These are phyloP conservation scores for Megalops atlanticus DNA, from an alignment of 2,113 vertebrate genomes.

Conservation along the genomic window DNA sequence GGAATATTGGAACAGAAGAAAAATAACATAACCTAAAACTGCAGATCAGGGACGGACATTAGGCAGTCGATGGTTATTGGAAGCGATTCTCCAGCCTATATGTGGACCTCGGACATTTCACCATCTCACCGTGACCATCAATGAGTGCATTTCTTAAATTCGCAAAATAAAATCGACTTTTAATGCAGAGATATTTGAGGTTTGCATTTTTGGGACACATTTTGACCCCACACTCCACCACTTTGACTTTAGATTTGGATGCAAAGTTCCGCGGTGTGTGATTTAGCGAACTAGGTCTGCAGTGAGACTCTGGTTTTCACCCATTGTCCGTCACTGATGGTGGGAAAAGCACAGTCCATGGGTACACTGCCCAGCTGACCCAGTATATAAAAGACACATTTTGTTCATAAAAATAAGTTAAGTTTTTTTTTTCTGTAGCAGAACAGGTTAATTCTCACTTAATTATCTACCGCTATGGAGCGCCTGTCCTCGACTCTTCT, in stretches of 20 bases:
- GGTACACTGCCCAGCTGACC: slow-evolving; percentile 59
- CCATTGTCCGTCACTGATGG: slow-evolving; percentile 60
- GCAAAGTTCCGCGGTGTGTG: not conserved
- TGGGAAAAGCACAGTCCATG: slow-evolving; percentile 47
- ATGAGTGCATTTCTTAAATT: not conserved
- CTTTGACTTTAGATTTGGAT: not conserved
- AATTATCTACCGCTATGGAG: slow-evolving; percentile 63
- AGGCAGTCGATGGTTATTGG: not conserved
- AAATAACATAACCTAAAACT: not conserved
- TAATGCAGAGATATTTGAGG: not conserved
- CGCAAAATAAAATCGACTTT: not conserved
- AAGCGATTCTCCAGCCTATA: not conserved
- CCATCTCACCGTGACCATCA: not conserved
- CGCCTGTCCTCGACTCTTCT: slow-evolving; percentile 49
- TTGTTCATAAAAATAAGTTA: not conserved
- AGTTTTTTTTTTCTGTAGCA: slow-evolving; percentile 17
- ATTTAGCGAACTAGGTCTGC: not conserved
- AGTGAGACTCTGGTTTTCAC: not conserved
- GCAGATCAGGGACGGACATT: not conserved
- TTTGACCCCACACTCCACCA: not conserved
- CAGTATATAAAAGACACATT: slow-evolving; percentile 29
- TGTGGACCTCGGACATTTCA: not conserved
- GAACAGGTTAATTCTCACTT: not conserved
- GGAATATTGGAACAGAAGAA: not conserved
- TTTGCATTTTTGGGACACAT: not conserved